A percentile compares a stretch with the other conserved stretches of the same genome.
Conservation (phyloP, 2,797 vertebrate genomes). For the Schizopygopsis pylzovi region DNA sequence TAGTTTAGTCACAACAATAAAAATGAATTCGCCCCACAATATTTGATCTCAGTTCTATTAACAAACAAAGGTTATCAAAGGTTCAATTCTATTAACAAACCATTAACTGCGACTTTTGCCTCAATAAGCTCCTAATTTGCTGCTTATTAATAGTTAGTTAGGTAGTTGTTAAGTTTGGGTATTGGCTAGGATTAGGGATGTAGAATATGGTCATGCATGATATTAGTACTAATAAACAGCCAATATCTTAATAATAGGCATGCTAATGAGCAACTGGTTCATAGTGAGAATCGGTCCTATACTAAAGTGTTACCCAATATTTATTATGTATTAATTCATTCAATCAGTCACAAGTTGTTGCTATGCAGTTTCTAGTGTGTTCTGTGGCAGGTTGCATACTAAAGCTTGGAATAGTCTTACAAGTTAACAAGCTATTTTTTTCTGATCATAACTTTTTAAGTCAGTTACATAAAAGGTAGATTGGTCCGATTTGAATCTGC, state of each 20-base stretch:
- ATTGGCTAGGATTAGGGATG: background rate
- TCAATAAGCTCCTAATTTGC: background rate
- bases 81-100: background rate
- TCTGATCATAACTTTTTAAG: no score
- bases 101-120: background rate
- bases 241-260: background rate
- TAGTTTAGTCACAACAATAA: background rate
- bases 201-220: background rate
- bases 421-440: no score
- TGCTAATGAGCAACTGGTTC: background rate
- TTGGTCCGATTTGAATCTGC: no score
- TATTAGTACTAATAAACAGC: background rate
- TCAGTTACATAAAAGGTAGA: no score
- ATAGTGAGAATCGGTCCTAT: background rate
- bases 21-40: background rate
- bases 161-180: background rate
- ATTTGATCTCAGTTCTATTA: background rate
- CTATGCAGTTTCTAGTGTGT: background rate
- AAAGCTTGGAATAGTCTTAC: no score
- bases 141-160: background rate
- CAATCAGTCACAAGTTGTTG: no score
- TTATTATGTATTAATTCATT: background rate
- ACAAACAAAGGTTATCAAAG: background rate
- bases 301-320: background rate
- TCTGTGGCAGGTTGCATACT: background rate